These are phyloP conservation scores for Cheilosia soror DNA, from an alignment of 2,888 invertebrate genomes.

Conservation along the genomic window DNA sequence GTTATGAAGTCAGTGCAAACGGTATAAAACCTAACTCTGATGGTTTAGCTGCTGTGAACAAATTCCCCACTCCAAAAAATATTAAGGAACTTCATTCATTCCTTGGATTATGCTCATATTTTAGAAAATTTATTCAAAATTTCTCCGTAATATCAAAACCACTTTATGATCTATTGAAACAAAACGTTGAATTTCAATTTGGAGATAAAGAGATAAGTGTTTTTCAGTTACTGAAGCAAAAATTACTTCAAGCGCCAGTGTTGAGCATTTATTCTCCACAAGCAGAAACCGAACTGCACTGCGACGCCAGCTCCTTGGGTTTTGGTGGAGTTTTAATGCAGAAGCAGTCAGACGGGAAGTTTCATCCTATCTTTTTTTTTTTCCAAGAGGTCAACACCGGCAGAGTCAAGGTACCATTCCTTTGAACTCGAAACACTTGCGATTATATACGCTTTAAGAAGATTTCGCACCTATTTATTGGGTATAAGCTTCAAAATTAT, in stretches of 20 bases:
- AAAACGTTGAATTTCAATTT: too few relatives aligned
- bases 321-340: constrained; percentile 78
- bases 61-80: constrained; percentile 19
- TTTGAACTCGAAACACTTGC: constrained; percentile 76
- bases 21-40: constrained; percentile 20
- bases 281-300: constrained; percentile 77
- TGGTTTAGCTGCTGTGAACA: constrained; percentile 2
- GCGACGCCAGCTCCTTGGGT: constrained; percentile 77
- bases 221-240: not conserved
- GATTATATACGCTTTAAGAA: constrained; percentile 69
- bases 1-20: constrained; percentile 22
- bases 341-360: constrained; percentile 65
- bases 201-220: too few relatives aligned
- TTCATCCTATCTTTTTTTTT: constrained; percentile 78
- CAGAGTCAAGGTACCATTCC: too few relatives aligned
- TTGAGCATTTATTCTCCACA: constrained; percentile 77
- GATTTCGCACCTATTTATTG: too few relatives aligned
- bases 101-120: constrained; percentile 19
- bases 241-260: constrained; percentile 69
- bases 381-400: too few relatives aligned
- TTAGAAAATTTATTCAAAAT: constrained; percentile 21
- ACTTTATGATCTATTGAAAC: constrained; percentile 1
- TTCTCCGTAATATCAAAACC: constrained; percentile 22
- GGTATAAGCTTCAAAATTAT: too few relatives aligned
- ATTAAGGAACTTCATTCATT: constrained; percentile 30